phyloP scores from a whole-genome alignment of 2,113 vertebrate genomes.

The Octodon degus region DNA sequence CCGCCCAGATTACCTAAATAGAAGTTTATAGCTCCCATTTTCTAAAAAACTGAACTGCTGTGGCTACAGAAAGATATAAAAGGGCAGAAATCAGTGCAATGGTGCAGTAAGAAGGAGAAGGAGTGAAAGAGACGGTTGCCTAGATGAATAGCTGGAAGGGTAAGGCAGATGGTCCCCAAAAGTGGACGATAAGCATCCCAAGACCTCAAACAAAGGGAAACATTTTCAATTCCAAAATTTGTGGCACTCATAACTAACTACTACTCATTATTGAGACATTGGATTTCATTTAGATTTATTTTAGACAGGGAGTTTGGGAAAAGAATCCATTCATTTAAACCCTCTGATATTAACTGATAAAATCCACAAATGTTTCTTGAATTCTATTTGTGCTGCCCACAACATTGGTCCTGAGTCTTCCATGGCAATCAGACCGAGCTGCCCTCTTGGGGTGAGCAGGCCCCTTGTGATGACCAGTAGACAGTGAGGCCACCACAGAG shows the following conservation, averaged over 20 bases:
- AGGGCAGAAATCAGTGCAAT: background rate
- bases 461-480: background rate
- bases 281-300: background rate
- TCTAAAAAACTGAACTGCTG: background rate
- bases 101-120: background rate
- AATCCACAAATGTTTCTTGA: background rate
- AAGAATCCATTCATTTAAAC: background rate
- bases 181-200: background rate
- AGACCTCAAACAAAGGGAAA: background rate
- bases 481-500: background rate
- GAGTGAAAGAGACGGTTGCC: background rate
- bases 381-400: accelerated
- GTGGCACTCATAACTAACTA: background rate
- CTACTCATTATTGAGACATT: background rate
- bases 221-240: background rate
- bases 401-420: background rate
- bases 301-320: background rate
- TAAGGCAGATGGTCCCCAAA: background rate
- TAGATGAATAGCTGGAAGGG: background rate
- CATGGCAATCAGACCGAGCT: accelerated
- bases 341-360: background rate
- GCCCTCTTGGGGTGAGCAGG: background rate
- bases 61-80: background rate
- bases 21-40: background rate
- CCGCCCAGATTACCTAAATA: background rate